A percentile compares a stretch with the other conserved stretches of the same genome.
These are phyloP conservation scores for Microcebus griseorufus DNA, from an alignment of 2,113 vertebrate genomes.

Conservation along the genomic window DNA sequence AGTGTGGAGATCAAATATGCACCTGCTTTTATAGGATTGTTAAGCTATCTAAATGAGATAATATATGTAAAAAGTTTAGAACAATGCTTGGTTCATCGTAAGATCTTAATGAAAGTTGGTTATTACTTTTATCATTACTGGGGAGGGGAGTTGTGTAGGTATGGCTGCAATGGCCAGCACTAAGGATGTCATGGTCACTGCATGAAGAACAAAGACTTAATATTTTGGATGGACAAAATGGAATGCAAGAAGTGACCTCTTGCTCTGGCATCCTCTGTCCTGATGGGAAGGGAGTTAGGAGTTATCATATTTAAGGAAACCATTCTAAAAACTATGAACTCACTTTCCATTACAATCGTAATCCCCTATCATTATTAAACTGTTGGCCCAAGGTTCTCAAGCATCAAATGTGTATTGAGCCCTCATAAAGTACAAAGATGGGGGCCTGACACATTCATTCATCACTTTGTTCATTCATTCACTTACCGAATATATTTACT, in stretches of 20 bases:
- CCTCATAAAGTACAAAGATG: neutral
- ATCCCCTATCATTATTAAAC: neutral
- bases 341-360: neutral
- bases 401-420: neutral
- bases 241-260: neutral
- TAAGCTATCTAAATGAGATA: neutral
- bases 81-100: neutral
- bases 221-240: neutral
- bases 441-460: neutral
- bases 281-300: neutral
- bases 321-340: neutral
- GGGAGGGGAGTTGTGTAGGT: neutral
- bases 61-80: neutral
- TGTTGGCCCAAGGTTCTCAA: neutral
- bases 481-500: neutral
- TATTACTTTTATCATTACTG: neutral
- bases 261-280: neutral
- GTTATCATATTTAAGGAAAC: neutral
- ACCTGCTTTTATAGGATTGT: neutral
- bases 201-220: neutral
- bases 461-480: neutral
- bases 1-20: neutral
- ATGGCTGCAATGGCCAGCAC: neutral
- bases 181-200: neutral
- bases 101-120: neutral